Percentiles rank a stretch among this genome's conserved stretches.
phyloP scores from a whole-genome alignment of 2,888 invertebrate genomes.

The Cryptocephalus moraei region DNA sequence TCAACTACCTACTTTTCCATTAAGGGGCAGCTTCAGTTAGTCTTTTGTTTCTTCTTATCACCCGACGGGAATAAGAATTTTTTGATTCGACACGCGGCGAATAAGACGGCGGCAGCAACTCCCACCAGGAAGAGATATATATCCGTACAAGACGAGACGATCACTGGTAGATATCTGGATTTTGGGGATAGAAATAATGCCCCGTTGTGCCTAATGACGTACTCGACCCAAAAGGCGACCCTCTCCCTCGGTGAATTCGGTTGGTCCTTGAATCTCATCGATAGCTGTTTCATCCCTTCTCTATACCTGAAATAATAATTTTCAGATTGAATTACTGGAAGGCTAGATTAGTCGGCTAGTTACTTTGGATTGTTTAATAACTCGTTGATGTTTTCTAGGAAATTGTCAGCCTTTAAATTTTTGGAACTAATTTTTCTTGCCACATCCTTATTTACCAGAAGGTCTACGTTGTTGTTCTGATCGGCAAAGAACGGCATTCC shows the following conservation, averaged over 20 bases:
- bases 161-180: constrained; percentile 7
- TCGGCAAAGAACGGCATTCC: constrained; percentile 19
- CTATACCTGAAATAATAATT: constrained; percentile 11
- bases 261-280: constrained; percentile 12
- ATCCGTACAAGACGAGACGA: constrained; percentile 7
- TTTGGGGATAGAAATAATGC: constrained; percentile 11
- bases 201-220: constrained; percentile 14
- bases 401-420: constrained; percentile 14
- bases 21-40: too few species aligned
- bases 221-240: constrained; percentile 17
- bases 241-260: constrained; percentile 12
- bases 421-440: constrained; percentile 17
- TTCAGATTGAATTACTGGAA: neutral
- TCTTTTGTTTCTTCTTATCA: too few species aligned
- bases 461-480: constrained; percentile 22
- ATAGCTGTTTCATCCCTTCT: constrained; percentile 11
- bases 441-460: constrained; percentile 20
- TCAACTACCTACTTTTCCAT: too few species aligned
- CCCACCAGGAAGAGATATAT: constrained; percentile 6
- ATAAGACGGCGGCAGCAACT: neutral
- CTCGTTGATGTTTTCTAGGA: constrained; percentile 15
- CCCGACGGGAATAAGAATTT: constrained; percentile 9
- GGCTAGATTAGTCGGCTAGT: neutral
- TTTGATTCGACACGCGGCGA: neutral
- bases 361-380: constrained; percentile 20